Evolutionary conservation across 2,888 invertebrate species (phyloP), one percentile per base, ranked within the genome.

Genomic region (Yponomeuta sedellus): DNA sequence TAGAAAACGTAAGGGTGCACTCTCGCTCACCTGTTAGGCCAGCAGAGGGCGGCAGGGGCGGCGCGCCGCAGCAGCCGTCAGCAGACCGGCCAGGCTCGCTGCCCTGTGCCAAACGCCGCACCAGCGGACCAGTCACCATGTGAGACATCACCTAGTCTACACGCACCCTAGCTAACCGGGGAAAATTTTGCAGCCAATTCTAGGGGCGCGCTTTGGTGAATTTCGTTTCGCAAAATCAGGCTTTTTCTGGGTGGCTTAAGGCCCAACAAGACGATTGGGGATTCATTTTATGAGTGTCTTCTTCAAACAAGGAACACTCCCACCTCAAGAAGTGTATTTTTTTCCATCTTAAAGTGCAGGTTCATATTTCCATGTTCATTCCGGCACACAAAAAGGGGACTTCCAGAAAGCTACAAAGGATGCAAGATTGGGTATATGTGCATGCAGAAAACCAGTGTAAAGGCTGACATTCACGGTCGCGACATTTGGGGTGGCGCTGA

Each of bases 51-150:
- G 83, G 85, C 83, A 70, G 90, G 89, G 79, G 88, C 88, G 86
- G 88, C 89, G 83, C 91, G 88, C 82, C 90, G 89, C 83, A 90
- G 79, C 85, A 90, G 82, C 78, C 88, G 91, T 91, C 91, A 91
- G 90, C 90, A 91, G 73, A 83, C 82, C 76, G 83, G 86, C 90
- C 91, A 91, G 77, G 81, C 88, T 75, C 86, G 89, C 91, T 91
- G 88, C 77, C 91, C 91, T 91, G 90, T 90, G 90, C 83, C 89
- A 90, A 90, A 81, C 85, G 91, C 90, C 90, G 91, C 90, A 88
- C 85, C 88, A 88, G 90, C 90, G 91, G 90, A 90, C 88, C 86
- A 90, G 89, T 91, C 90, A 90, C 86, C 89, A 88, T 82, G 89
- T 91, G 88, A 90, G 91, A 88, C 85, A 85, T 79, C 80, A 88